Evolutionary conservation across 2,888 invertebrate species (phyloP).

Genomic region (Drosophila greeni): DNA sequence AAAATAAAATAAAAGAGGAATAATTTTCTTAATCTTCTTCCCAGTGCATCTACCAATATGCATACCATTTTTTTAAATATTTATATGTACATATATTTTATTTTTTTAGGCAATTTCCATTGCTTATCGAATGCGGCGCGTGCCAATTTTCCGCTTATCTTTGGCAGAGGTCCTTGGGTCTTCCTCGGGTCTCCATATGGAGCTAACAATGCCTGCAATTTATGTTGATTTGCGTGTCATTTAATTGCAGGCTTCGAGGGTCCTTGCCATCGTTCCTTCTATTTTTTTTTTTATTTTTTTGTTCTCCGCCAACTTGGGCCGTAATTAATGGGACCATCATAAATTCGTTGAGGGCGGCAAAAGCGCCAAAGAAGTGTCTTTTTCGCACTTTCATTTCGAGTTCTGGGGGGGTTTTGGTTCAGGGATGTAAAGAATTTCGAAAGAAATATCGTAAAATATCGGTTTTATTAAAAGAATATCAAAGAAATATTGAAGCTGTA

Average conservation of each 20-base stretch:
- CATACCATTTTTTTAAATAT: neutral
- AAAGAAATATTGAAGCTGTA: neutral
- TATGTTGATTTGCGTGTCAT: slow-evolving; percentile 71
- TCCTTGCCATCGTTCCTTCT: slow-evolving; percentile 10
- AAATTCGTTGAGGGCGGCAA: slow-evolving; percentile 51
- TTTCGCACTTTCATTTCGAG: slow-evolving; percentile 11
- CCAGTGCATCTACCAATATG: neutral
- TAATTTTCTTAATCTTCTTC: neutral
- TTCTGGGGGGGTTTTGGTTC: neutral
- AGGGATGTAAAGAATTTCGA: neutral
- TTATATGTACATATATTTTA: neutral
- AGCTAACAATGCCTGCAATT: slow-evolving; percentile 51
- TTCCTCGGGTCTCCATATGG: slow-evolving; percentile 25
- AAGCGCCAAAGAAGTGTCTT: slow-evolving; percentile 19
- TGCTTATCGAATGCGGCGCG: slow-evolving; percentile 55
- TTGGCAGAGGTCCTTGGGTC: slow-evolving; percentile 9
- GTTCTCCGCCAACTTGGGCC: slow-evolving; percentile 31
- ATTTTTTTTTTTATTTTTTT: too few species aligned
- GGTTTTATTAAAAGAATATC: neutral
- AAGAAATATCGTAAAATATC: neutral
- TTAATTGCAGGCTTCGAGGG: slow-evolving; percentile 66
- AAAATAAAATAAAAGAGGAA: neutral
- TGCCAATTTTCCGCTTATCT: slow-evolving; percentile 53
- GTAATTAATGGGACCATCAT: slow-evolving; percentile 71
- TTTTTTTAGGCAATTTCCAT: slow-evolving; percentile 40